Evolutionary conservation across 2,113 vertebrate species (phyloP).

Genomic region (Corythoichthys intestinalis): DNA sequence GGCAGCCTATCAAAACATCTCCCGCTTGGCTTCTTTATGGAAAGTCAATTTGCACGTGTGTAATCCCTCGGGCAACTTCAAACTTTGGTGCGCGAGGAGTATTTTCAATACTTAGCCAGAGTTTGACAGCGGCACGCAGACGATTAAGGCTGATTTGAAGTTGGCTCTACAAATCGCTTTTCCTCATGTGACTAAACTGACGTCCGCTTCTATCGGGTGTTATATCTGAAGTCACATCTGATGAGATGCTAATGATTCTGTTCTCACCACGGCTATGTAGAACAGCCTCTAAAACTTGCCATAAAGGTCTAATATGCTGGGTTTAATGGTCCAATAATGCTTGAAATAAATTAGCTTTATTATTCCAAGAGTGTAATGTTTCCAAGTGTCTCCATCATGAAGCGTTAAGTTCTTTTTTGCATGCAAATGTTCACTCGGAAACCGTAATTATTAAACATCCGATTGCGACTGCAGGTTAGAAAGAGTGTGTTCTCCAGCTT

Average conservation of each 20-base stretch:
- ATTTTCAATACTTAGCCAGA: slow-evolving; percentile 21
- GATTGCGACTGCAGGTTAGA: slow-evolving; percentile 14
- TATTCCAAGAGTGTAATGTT: slow-evolving; percentile 27
- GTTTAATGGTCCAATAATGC: slow-evolving; percentile 23
- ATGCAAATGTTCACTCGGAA: slow-evolving; percentile 6
- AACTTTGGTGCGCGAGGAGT: slow-evolving; percentile 10
- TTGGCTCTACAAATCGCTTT: slow-evolving; percentile 18
- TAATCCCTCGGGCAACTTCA: neutral
- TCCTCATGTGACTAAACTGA: slow-evolving; percentile 27
- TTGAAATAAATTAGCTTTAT: slow-evolving; percentile 25
- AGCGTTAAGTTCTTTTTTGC: slow-evolving; percentile 33
- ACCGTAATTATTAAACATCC: slow-evolving; percentile 20
- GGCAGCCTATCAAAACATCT: slow-evolving; percentile 18
- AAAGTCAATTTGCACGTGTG: slow-evolving; percentile 30
- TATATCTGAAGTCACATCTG: slow-evolving; percentile 16
- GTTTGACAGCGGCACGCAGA: slow-evolving; percentile 17
- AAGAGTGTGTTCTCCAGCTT: neutral
- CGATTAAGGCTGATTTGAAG: slow-evolving; percentile 20
- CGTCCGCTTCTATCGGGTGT: slow-evolving; percentile 28
- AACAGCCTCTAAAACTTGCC: slow-evolving; percentile 24
- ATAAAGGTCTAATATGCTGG: slow-evolving; percentile 28
- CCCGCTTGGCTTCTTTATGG: slow-evolving; percentile 24
- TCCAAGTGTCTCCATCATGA: slow-evolving; percentile 11
- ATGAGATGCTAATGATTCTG: slow-evolving; percentile 18
- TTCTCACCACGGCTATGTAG: slow-evolving; percentile 19